Percentiles rank a stretch among this genome's conserved stretches.
Conservation (phyloP, 1,140 invertebrate genomes). For the Drosophila kikkawai region DNA sequence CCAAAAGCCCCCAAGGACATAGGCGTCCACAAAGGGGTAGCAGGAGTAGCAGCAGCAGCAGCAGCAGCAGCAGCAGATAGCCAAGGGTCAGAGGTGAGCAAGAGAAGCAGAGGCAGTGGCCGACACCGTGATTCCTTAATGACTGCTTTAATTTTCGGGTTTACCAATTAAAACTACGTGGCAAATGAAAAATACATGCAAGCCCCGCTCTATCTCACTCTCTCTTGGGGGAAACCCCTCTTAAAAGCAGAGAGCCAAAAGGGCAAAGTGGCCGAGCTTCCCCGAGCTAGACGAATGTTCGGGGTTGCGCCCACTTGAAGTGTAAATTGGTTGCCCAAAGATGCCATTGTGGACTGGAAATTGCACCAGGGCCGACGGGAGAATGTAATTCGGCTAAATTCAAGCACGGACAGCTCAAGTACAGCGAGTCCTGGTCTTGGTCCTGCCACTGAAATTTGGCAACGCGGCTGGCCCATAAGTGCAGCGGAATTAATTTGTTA, state of each 20-base stretch:
- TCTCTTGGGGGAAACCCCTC: not conserved
- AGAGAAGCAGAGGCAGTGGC: not conserved
- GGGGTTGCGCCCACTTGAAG: slow-evolving; percentile 45
- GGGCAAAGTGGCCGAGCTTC: slow-evolving; percentile 3
- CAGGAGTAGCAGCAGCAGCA: not conserved
- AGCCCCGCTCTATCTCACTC: not conserved
- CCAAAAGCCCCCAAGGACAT: slow-evolving; percentile 75
- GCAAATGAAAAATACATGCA: slow-evolving; percentile 80
- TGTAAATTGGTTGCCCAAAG: slow-evolving; percentile 62
- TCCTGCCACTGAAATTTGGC: slow-evolving; percentile 62
- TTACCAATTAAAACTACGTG: slow-evolving; percentile 83
- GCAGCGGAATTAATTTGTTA: slow-evolving; percentile 64
- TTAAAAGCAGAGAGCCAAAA: slow-evolving; percentile 4
- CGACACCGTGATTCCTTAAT: slow-evolving; percentile 80
- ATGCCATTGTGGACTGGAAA: slow-evolving; percentile 49
- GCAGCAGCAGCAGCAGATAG: slow-evolving; percentile 1
- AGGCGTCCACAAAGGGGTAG: slow-evolving; percentile 68
- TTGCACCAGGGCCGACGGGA: slow-evolving; percentile 16
- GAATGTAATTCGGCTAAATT: slow-evolving; percentile 41
- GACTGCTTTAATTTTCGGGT: slow-evolving; percentile 81
- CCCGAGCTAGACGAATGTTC: slow-evolving; percentile 36
- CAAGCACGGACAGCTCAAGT: slow-evolving; percentile 37
- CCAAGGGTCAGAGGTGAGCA: slow-evolving; percentile 24
- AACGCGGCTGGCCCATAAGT: slow-evolving; percentile 50
- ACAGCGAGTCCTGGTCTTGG: slow-evolving; percentile 33